Evolutionary conservation across 2,113 vertebrate genomes (phyloP), one percentile per base, ranked within the genome.

Genomic region (Nycticebus coucang): DNA sequence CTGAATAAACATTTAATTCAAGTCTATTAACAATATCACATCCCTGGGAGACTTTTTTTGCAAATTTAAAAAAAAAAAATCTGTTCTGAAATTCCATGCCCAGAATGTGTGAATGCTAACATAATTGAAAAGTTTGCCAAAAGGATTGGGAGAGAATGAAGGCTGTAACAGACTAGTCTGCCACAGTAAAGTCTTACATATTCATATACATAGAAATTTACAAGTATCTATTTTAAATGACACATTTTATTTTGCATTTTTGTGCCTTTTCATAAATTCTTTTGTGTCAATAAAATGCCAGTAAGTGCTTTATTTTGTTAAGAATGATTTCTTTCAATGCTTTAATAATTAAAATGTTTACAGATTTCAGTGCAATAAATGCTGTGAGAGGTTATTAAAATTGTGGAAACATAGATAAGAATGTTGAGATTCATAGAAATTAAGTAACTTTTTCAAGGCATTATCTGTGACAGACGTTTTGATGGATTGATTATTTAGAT

Each of bases 111-210:
- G 45, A 96, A 71, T 81, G 21, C 28, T 84, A 97, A 93, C 79
- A 84, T 96, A 97, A 98, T 87, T 94, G 86, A 89, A 95, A 97
- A 95, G 83, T 94, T 55, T 94, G 83, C 77, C 97, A 98, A 88
- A 92, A 97, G 94, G 91, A 87, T 24, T 71, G 74, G 35, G 55
- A 88, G 55, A 78, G 18, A 89, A 9, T 55, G 41, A 89, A n/a
- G 83, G 69, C 88, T 86, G 55, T 66, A 95, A 93, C 60, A 94
- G 82, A 94, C 81, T 72, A 81, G 89, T 95, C 95, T 96, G 80
- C 95, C 95, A 97, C 93, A 94, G 93, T 89, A 62, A 93, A 91
- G 28, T 75, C 55, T 96, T 96, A 82, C 88, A 91, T 94, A 97
- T 97, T 96, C 91, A 97, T 72, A 57, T 45, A 91, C 97, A 93